These are phyloP conservation scores for Netelia fuscicornis DNA, from an alignment of 2,888 invertebrate genomes.

Conservation along the genomic window DNA sequence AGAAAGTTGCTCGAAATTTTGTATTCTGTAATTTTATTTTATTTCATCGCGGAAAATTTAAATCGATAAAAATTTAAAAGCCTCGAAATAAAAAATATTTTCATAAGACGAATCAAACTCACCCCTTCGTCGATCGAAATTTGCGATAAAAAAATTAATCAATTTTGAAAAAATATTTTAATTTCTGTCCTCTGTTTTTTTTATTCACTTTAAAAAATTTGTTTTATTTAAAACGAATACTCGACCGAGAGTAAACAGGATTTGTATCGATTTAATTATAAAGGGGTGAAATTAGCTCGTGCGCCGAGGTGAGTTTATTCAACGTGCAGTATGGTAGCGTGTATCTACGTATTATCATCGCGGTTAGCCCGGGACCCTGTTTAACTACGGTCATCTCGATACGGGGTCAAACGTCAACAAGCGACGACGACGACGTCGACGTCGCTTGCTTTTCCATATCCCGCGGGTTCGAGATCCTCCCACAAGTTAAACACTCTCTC, in stretches of 20 bases:
- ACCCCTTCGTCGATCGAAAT: too few relatives aligned
- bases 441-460: constrained; percentile 10
- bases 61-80: too few relatives aligned
- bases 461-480: constrained; percentile 32
- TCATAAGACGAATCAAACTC: too few relatives aligned
- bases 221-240: background rate
- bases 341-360: constrained; percentile 59
- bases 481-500: background rate
- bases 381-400: constrained; percentile 20
- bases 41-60: too few relatives aligned
- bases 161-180: background rate
- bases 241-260: too few relatives aligned
- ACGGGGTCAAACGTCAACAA: background rate
- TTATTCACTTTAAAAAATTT: too few relatives aligned
- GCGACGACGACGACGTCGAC: constrained; percentile 20
- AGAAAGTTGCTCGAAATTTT: too few relatives aligned
- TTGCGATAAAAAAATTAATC: background rate
- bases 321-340: background rate
- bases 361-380: constrained; percentile 5
- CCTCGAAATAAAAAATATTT: too few relatives aligned
- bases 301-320: background rate
- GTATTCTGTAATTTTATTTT: too few relatives aligned
- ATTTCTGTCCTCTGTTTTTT: too few relatives aligned
- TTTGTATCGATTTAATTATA: too few relatives aligned
- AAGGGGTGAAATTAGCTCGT: background rate